Base-by-base conservation (phyloP, 2,797 vertebrate species). In the Anomalospiza imberbis region DNA sequence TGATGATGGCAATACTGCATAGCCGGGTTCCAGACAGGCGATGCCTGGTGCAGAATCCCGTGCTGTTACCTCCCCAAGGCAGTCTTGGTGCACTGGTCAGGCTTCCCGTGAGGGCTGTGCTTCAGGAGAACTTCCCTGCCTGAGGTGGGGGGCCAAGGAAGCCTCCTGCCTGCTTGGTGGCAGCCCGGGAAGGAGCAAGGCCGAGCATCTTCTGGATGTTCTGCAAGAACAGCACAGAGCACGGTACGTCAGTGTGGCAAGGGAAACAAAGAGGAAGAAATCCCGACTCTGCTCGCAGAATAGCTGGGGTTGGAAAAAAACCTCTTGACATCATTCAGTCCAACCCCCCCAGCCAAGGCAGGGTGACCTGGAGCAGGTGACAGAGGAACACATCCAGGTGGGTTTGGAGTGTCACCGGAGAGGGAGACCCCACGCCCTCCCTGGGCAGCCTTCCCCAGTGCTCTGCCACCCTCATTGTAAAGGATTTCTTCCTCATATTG, bases 171-270 rank as follows among this genome's bases (percentile, higher is more conserved):
- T 99, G 99, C 92, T 99, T 99, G 50, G 99, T 99, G 75, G 99
- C 99, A 67, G 99, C 99, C 95, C 99, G 98, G 54, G 99, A 99
- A 53, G 99, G 99, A 42, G 99, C 99, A 4, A 99, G 98, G 57
- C 99, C 99, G 0, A 99, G 98, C 98, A 99, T 99, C 98, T 99
- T 99, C 98, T 99, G 99, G 84, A 99, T 99, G 92, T 99, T 99
- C 99, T 99, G 97, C 71, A 87, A 71, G 88, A 92, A 76, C 76
- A 73, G 91, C 9, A 66, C 58, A 74, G 26, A 62, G 20, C n/a
- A 63, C 3, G 8, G 34, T 4, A 44, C 22, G 3, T 91, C 54
- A 93, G 13, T 1, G 8, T 0, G 10, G 53, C 4, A 7, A 91
- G 28, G 36, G 20, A 81, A 51, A 71, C 7, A 7, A 42, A 75